phyloP scores from a whole-genome alignment of 2,888 invertebrate genomes.

The Marronus borbonicus region DNA sequence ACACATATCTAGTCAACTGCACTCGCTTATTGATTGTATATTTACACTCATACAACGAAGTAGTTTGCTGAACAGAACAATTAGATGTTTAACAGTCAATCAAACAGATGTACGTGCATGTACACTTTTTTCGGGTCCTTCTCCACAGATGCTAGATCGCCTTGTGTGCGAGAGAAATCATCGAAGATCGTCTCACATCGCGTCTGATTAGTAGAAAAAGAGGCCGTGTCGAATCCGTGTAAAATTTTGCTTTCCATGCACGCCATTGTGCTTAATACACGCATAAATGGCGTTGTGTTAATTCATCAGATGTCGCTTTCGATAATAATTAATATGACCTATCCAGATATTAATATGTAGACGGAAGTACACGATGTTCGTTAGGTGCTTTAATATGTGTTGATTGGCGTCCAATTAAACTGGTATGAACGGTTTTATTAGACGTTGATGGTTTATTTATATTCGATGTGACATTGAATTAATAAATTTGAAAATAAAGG shows the following conservation, averaged over 20 bases:
- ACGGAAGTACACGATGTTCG: no score
- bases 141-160: background rate
- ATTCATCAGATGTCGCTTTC: background rate
- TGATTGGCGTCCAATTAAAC: no score
- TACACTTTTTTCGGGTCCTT: background rate
- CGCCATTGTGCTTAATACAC: background rate
- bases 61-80: slow-evolving; percentile 1
- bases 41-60: background rate
- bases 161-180: background rate
- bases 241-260: background rate
- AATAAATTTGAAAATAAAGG: no score
- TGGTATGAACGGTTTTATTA: no score
- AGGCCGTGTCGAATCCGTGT: background rate
- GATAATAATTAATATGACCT: slow-evolving; percentile 6
- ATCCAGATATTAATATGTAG: background rate
- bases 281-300: background rate
- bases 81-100: slow-evolving; percentile 8
- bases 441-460: no score
- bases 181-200: background rate
- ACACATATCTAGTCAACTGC: background rate
- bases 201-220: background rate
- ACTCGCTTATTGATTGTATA: background rate
- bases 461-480: no score
- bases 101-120: background rate
- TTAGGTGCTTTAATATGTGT: no score